Conservation (phyloP, 2,797 vertebrate species). For the Thaleichthys pacificus region DNA sequence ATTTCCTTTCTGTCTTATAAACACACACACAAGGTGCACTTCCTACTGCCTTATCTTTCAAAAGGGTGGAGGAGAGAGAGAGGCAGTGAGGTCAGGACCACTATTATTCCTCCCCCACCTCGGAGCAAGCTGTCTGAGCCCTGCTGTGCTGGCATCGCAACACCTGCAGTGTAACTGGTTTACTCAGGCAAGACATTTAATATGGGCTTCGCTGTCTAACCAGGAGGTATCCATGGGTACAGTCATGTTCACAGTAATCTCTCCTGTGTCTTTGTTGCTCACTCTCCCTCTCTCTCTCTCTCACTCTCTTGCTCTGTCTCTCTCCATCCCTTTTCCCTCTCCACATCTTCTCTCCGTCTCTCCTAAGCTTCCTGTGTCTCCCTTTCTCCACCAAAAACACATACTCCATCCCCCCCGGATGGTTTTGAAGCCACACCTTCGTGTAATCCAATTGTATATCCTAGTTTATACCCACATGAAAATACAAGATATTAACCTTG, state of each 20-base stretch:
- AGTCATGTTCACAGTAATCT: no score
- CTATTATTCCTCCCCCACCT: constrained; percentile 53
- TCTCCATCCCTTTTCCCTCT: constrained; percentile 34
- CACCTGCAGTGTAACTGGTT: no score
- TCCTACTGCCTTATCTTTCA: constrained; percentile 68
- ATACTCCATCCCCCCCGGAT: not conserved
- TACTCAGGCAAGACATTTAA: no score
- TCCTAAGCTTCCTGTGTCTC: not conserved
- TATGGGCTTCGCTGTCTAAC: no score
- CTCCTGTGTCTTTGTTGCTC: constrained; percentile 1
- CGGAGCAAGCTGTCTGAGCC: no score
- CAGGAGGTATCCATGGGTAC: not conserved
- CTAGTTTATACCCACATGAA: no score
- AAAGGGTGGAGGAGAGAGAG: constrained; percentile 59
- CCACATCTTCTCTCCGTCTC: constrained; percentile 11
- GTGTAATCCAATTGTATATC: no score
- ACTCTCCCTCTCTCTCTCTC: constrained; percentile 17
- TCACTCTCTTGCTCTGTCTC: constrained; percentile 24
- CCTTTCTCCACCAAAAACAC: not conserved
- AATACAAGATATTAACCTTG: no score
- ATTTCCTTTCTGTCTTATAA: not conserved
- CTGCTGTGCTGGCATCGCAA: no score
- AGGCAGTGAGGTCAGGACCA: constrained; percentile 66
- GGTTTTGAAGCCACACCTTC: no score
- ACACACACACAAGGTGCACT: constrained; percentile 18